Evolutionary conservation across 2,113 vertebrate species (phyloP).

Genomic region (Spea multiplicata): DNA sequence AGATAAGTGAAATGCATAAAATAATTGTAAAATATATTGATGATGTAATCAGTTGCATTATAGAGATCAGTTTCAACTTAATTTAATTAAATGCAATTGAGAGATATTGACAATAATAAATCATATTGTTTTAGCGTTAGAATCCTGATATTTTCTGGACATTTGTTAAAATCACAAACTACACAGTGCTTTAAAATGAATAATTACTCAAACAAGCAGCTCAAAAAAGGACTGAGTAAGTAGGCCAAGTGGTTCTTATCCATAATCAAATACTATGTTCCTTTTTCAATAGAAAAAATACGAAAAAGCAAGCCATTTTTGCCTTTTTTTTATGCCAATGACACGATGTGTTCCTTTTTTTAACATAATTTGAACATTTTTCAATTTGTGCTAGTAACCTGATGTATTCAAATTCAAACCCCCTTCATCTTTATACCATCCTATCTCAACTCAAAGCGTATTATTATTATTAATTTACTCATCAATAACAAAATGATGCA

Average conservation of each 20-base stretch:
- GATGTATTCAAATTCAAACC: neutral
- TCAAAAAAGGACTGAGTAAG: neutral
- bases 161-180: too few species aligned
- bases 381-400: slow-evolving; percentile 14
- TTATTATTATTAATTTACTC: too few species aligned
- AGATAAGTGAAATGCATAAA: too few species aligned
- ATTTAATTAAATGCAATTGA: too few species aligned
- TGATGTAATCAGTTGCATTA: too few species aligned
- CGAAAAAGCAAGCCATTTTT: too few species aligned
- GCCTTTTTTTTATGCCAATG: neutral
- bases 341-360: neutral
- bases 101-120: too few species aligned
- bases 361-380: slow-evolving; percentile 6
- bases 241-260: slow-evolving; percentile 25
- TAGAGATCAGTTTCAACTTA: too few species aligned
- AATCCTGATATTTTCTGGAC: neutral
- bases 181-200: neutral
- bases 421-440: neutral
- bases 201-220: neutral
- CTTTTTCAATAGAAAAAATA: neutral
- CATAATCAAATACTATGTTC: slow-evolving; percentile 6
- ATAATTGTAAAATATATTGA: too few species aligned
- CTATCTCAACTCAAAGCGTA: too few species aligned
- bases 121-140: too few species aligned
- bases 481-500: too few species aligned